A percentile compares a stretch with the other conserved stretches of the same genome.
phyloP scores from a whole-genome alignment of 2,113 vertebrate genomes.

The Phaethon lepturus region DNA sequence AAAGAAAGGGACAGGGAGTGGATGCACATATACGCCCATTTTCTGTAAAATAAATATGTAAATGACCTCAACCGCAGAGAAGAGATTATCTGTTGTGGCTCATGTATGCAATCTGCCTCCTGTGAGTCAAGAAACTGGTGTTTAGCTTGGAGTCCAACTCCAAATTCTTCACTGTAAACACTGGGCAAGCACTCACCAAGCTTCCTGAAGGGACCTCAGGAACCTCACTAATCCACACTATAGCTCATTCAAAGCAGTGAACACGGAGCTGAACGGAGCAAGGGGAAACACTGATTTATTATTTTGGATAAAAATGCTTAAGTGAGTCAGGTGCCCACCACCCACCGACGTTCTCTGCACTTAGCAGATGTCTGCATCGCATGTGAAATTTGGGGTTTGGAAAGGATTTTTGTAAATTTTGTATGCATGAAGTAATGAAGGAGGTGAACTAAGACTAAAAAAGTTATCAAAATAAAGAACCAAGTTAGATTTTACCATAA shows the following conservation, averaged over 20 bases:
- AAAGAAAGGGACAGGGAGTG: not conserved
- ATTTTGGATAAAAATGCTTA: constrained; percentile 22
- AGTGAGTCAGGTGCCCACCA: constrained; percentile 31
- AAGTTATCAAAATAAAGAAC: constrained; percentile 16
- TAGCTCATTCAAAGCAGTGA: constrained; percentile 25
- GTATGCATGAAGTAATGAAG: not conserved
- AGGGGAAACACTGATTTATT: constrained; percentile 9
- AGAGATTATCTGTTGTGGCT: constrained; percentile 30
- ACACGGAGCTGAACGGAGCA: not conserved
- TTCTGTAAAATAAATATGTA: constrained; percentile 33
- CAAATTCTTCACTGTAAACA: constrained; percentile 48
- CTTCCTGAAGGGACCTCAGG: constrained; percentile 10
- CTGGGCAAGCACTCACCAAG: not conserved
- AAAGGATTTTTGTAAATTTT: not conserved
- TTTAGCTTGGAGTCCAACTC: constrained; percentile 28
- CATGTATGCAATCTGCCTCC: constrained; percentile 1
- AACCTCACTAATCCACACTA: not conserved
- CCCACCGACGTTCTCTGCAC: not conserved
- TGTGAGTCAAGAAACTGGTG: not conserved
- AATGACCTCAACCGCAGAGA: constrained; percentile 9
- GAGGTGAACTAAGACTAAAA: not conserved
- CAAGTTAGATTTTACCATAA: constrained; percentile 46
- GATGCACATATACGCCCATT: not conserved
- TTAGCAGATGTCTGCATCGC: not conserved
- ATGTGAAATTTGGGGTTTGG: not conserved